Evolutionary conservation across 37 sponge, comb jelly and placozoan genomes (phyloP), one percentile per base, ranked within the genome.

Genomic region (Theonella swinhoei): DNA sequence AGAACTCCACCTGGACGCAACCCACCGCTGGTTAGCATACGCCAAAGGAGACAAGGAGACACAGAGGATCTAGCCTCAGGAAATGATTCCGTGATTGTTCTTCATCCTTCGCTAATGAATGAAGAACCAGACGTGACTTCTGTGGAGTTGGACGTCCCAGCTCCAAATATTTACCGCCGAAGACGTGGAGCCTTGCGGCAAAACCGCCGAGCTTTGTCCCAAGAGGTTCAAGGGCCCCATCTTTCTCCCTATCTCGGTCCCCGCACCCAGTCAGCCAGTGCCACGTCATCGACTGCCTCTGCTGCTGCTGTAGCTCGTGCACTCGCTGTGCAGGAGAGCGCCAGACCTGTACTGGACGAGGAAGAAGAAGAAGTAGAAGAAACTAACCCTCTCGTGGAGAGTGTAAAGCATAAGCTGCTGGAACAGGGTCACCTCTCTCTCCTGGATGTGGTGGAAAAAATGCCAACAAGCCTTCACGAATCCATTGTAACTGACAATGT

Each of bases 401-500:
- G n/a, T 40, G 80, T 79, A 25, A 37, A 39, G 47, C 25, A 24
- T 43, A 72, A 70, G 59, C 66, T 87, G 32, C 1, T 29, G 4
- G 75, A 80, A 19, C 64, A 79, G 24, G 75, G 60, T 24, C 37
- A 73, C 58, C 24, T 34, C 25, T n/a, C 54, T 29, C 39, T 80
- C 19, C 47, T 34, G 54, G 81, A 88, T 19, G 83, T 82, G n/a
- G 73, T 77, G 14, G 72, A 83, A 32, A 47, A 70, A 33, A 76
- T 88, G 83, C 64, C 79, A 8, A 1, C 59, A 1, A n/a, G 22
- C 2, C 31, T 88, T 26, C 82, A 76, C 31, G 70, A 88, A 62
- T 83, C 88, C 29, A 87, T 91, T 3, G 14, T 80, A 9, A 24
- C 32, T 1, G 88, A 72, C 14, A 37, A 35, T 8, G 29, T 91